These are phyloP conservation scores for Furcula furcula DNA, from an alignment of 2,888 invertebrate species.

Conservation along the genomic window DNA sequence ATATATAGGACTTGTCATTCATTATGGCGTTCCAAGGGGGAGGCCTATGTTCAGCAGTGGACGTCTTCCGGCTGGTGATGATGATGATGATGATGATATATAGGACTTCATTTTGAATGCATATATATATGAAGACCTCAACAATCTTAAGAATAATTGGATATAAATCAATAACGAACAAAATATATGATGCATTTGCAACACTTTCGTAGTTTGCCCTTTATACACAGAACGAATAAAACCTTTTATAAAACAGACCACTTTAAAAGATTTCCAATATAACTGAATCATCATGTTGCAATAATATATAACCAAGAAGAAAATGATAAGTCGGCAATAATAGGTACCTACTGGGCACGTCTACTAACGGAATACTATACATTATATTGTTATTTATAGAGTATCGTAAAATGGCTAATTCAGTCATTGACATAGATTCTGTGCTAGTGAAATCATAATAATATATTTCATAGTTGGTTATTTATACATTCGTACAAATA, in stretches of 20 bases:
- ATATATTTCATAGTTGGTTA: constrained; percentile 26
- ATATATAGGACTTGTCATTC: too few species aligned
- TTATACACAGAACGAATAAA: too few species aligned
- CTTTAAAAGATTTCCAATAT: not conserved
- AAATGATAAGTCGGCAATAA: constrained; percentile 18
- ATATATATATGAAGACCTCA: too few species aligned
- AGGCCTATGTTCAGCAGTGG: too few species aligned
- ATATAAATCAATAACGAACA: too few species aligned
- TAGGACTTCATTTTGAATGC: too few species aligned
- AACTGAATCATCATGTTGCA: constrained; percentile 2
- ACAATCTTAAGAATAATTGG: too few species aligned
- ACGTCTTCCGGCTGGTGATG: too few species aligned
- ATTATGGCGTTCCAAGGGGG: too few species aligned
- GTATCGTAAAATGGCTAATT: constrained; percentile 56
- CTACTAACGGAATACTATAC: constrained; percentile 23
- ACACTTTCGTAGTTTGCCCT: too few species aligned
- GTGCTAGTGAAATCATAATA: constrained; percentile 31
- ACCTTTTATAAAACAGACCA: not conserved
- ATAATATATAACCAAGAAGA: constrained; percentile 2
- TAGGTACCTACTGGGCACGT: constrained; percentile 15
- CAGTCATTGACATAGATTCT: constrained; percentile 58
- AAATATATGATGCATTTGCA: too few species aligned
- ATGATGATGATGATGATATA: too few species aligned
- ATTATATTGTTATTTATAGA: constrained; percentile 49
- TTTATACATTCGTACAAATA: constrained; percentile 22